Evolutionary conservation across 2,113 vertebrate species (phyloP).

Genomic region (Hypocryptadius cinnamomeus): DNA sequence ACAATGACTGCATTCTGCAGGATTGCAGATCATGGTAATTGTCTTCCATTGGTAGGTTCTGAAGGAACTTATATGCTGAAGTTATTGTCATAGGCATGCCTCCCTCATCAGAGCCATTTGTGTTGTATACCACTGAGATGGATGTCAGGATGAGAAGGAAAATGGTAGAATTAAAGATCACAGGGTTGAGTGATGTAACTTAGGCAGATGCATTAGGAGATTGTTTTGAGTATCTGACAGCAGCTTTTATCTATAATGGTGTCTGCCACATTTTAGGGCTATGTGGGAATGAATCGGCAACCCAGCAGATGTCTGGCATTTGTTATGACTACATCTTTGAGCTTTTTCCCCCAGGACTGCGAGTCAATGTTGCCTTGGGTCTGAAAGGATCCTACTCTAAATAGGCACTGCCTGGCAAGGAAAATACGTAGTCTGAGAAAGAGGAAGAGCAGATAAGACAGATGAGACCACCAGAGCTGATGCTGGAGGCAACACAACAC

Average conservation of each 20-base stretch:
- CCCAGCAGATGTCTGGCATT: not conserved
- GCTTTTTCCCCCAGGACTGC: not conserved
- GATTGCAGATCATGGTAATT: not conserved
- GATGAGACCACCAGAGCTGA: not conserved
- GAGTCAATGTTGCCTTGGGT: not conserved
- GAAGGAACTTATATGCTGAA: not conserved
- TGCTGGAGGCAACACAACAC: not conserved
- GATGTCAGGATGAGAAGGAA: not conserved
- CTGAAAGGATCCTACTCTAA: not conserved
- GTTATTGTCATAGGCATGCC: not conserved
- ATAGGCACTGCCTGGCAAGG: not conserved
- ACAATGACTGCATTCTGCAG: not conserved
- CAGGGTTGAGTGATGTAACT: not conserved
- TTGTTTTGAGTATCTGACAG: not conserved
- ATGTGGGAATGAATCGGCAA: not conserved
- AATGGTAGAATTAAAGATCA: not conserved
- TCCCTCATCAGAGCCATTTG: not conserved
- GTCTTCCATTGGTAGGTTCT: not conserved
- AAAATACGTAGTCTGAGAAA: not conserved
- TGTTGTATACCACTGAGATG: not conserved
- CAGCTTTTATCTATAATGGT: not conserved
- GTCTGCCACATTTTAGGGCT: not conserved
- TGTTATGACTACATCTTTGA: not conserved
- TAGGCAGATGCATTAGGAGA: not conserved
- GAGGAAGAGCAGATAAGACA: not conserved